Evolutionary conservation across 2,888 invertebrate species (phyloP).

Genomic region (Nesidiocoris tenuis): DNA sequence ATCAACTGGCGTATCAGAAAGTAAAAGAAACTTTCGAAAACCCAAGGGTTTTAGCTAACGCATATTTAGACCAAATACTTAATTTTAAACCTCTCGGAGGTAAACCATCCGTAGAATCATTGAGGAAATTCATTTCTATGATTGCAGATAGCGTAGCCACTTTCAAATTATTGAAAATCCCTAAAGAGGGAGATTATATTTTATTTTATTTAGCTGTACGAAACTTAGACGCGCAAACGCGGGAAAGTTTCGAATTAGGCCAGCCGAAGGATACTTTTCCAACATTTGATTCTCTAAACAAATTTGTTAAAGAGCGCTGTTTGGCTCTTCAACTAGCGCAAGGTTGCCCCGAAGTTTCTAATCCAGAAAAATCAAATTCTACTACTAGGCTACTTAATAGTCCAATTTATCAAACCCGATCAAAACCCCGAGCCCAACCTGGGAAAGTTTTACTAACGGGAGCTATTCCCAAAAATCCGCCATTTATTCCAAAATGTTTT

Average conservation of each 20-base stretch:
- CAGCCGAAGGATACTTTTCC: not conserved
- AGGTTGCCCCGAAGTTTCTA: no score
- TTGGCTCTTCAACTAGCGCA: no score
- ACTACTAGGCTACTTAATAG: no score
- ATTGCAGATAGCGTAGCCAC: slow-evolving; percentile 21
- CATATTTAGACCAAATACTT: slow-evolving; percentile 12
- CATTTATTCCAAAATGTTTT: no score
- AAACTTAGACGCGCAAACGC: slow-evolving; percentile 6
- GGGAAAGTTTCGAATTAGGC: slow-evolving; percentile 16
- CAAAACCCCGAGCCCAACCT: no score
- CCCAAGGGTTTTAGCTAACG: slow-evolving; percentile 7
- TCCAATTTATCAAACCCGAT: no score
- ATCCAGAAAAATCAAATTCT: no score
- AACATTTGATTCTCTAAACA: not conserved
- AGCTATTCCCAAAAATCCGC: no score
- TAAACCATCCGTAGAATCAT: not conserved
- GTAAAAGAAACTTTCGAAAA: slow-evolving; percentile 10
- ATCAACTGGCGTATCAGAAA: not conserved
- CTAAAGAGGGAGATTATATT: slow-evolving; percentile 11
- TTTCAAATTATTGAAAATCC: slow-evolving; percentile 3
- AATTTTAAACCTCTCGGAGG: slow-evolving; percentile 8
- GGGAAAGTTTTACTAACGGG: no score
- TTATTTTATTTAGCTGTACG: slow-evolving; percentile 16
- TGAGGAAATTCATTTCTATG: slow-evolving; percentile 4
- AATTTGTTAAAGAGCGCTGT: no score